These are phyloP conservation scores for Penaeus vannamei DNA, from an alignment of 1,140 invertebrate genomes.

Conservation along the genomic window DNA sequence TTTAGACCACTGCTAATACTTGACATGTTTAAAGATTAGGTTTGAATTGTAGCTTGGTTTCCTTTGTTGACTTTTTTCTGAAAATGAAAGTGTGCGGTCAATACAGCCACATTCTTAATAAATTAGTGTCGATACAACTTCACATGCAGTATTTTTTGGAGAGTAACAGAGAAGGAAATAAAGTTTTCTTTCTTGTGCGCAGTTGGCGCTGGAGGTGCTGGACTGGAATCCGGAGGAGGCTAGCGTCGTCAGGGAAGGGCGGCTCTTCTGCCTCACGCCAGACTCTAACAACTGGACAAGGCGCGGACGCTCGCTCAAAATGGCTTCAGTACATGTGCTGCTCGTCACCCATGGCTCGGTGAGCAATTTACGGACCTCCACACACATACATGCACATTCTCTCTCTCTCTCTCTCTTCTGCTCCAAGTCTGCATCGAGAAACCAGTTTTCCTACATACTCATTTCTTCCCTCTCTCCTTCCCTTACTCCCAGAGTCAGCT, in stretches of 20 bases:
- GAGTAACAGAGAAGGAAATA: not conserved
- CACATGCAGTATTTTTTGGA: not conserved
- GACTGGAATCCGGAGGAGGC: conserved; percentile 92
- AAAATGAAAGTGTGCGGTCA: no score
- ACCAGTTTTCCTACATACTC: no score
- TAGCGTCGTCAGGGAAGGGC: conserved; percentile 88
- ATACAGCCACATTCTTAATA: no score
- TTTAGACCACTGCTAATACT: no score
- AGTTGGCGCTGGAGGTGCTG: conserved; percentile 91
- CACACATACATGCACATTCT: no score
- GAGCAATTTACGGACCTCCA: conserved; percentile 21
- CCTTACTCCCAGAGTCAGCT: no score
- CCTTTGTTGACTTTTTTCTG: no score
- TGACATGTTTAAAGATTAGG: no score
- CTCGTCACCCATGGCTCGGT: conserved; percentile 79
- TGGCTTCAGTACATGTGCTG: conserved; percentile 88
- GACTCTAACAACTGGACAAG: conserved; percentile 89
- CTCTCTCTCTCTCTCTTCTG: no score
- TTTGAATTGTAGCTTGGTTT: no score
- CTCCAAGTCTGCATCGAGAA: no score
- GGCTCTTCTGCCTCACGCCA: conserved; percentile 86
- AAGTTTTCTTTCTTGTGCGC: conserved; percentile 57
- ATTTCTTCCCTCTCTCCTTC: no score
- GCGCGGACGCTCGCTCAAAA: conserved; percentile 87
- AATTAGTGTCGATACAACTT: not conserved